Percentiles rank a stretch among this genome's conserved stretches.
Conservation (phyloP, 1,140 invertebrate species). For the Drosophila watanabei region DNA sequence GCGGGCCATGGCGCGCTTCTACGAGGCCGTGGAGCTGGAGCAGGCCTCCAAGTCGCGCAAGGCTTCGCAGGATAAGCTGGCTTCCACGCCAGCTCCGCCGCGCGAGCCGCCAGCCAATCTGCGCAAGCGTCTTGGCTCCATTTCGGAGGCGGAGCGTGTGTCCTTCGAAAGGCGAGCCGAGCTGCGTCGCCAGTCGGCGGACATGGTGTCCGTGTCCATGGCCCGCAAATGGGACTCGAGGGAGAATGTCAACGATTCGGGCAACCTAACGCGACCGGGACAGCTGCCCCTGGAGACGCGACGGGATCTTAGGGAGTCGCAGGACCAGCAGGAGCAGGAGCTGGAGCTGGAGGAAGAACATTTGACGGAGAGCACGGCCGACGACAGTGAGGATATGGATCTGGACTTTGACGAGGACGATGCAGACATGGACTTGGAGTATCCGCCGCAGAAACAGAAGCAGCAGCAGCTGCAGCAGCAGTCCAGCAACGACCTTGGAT, state of each 20-base stretch:
- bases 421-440: slow-evolving; percentile 22
- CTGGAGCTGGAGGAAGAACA: slow-evolving; percentile 60
- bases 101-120: slow-evolving; percentile 49
- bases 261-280: slow-evolving; percentile 39
- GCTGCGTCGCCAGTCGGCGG: slow-evolving; percentile 74
- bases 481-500: slow-evolving; percentile 86
- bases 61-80: slow-evolving; percentile 52
- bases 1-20: slow-evolving; percentile 91
- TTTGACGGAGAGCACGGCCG: slow-evolving; percentile 68
- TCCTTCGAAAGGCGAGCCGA: slow-evolving; percentile 79
- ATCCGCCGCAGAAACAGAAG: slow-evolving; percentile 32
- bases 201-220: slow-evolving; percentile 59
- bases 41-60: slow-evolving; percentile 87
- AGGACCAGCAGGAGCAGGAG: slow-evolving; percentile 36
- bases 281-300: slow-evolving; percentile 28
- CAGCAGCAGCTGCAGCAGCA: slow-evolving; percentile 47
- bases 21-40: slow-evolving; percentile 90
- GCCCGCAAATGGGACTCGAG: slow-evolving; percentile 75
- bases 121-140: slow-evolving; percentile 79
- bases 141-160: slow-evolving; percentile 78
- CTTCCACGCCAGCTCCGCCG: not conserved
- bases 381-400: slow-evolving; percentile 65
- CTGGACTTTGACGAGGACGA: slow-evolving; percentile 53
- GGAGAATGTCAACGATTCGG: slow-evolving; percentile 65
- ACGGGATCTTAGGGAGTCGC: not conserved